Conservation (phyloP, 2,113 vertebrate genomes). For the Castor canadensis region DNA sequence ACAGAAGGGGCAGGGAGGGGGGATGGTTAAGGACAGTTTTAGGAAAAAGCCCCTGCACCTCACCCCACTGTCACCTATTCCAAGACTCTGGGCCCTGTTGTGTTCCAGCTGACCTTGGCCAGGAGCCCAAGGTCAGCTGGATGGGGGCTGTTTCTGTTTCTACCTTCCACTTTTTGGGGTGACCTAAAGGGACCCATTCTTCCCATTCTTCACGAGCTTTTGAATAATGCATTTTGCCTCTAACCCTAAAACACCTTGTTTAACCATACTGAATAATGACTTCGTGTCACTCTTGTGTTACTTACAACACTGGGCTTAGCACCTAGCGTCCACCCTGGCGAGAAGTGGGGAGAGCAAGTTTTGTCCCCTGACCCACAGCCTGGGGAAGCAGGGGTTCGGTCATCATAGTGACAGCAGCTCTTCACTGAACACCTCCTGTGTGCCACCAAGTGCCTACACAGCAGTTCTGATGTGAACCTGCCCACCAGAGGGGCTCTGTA, state of each 20-base stretch:
- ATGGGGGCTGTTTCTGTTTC: not conserved
- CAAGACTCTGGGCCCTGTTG: not conserved
- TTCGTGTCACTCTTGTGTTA: not conserved
- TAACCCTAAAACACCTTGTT: not conserved
- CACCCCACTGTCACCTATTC: rapidly evolving
- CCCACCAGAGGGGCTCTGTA: no score
- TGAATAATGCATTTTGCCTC: not conserved
- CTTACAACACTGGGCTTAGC: not conserved
- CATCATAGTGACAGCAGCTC: no score
- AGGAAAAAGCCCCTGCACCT: not conserved
- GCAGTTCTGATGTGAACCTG: no score
- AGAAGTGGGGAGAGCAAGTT: not conserved
- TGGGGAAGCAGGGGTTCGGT: not conserved
- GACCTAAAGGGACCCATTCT: not conserved
- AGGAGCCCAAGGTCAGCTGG: not conserved
- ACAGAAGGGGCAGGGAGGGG: not conserved
- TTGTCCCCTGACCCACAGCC: rapidly evolving
- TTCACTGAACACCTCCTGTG: not conserved
- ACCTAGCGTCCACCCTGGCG: rapidly evolving
- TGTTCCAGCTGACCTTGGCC: not conserved
- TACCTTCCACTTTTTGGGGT: rapidly evolving
- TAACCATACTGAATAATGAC: not conserved
- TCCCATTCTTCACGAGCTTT: not conserved
- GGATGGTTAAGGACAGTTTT: not conserved
- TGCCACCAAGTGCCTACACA: no score